Evolutionary conservation across 2,113 vertebrate genomes (phyloP).

Genomic region (Notechis scutatus): DNA sequence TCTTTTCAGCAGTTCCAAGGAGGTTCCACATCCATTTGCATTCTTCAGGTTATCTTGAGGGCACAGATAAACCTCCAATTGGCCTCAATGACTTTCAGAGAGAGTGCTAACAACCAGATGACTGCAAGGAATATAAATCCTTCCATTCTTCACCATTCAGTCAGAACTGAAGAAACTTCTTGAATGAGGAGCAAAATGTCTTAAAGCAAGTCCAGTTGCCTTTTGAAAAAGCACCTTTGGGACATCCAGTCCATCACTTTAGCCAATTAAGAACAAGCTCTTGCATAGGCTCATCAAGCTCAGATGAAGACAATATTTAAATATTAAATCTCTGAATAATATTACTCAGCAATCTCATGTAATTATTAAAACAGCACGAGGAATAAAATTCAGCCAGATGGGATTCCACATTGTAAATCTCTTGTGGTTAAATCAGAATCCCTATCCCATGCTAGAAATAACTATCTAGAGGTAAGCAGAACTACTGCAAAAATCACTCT

Average conservation of each 20-base stretch:
- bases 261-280: background rate
- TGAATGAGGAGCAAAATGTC: background rate
- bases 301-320: background rate
- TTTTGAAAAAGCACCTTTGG: background rate
- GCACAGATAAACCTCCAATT: background rate
- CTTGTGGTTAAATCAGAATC: background rate
- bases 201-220: background rate
- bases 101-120: background rate
- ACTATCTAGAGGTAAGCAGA: background rate
- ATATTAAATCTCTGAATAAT: background rate
- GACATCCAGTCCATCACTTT: background rate
- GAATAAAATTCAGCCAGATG: background rate
- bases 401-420: background rate
- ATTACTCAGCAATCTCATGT: background rate
- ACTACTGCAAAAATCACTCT: background rate
- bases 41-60: background rate
- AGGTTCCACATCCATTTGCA: background rate
- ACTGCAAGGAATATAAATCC: background rate
- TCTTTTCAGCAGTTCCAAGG: background rate
- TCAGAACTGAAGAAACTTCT: background rate
- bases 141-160: background rate
- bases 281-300: background rate
- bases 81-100: background rate
- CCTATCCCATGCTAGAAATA: background rate
- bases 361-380: background rate